Percentiles rank a stretch among this genome's conserved stretches.
These are phyloP conservation scores for Rhea pennata DNA, from an alignment of 2,113 vertebrate species.

Conservation along the genomic window DNA sequence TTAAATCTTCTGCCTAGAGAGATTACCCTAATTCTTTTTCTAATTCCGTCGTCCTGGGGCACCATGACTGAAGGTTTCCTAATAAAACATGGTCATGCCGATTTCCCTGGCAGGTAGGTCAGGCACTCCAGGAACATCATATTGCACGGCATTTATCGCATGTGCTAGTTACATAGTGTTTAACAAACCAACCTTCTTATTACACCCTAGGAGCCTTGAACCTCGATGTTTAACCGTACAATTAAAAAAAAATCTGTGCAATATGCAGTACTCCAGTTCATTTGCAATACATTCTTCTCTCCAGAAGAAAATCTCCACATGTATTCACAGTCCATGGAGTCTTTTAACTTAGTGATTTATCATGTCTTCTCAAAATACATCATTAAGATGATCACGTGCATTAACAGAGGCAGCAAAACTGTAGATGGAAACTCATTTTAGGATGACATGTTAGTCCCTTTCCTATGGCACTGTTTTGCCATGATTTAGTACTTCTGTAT, in stretches of 20 bases:
- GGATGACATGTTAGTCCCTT: slow-evolving; percentile 19
- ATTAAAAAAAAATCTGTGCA: neutral
- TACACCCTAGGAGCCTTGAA: neutral
- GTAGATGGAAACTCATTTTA: neutral
- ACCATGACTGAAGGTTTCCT: slow-evolving; percentile 21
- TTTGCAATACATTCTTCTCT: neutral
- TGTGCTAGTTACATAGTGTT: neutral
- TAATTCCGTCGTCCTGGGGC: slow-evolving; percentile 52
- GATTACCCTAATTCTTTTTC: slow-evolving; percentile 68
- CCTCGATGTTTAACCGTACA: neutral
- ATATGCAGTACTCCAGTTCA: fast-evolving
- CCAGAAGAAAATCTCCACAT: neutral
- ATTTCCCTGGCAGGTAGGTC: slow-evolving; percentile 3
- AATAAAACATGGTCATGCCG: neutral
- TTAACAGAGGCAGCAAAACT: slow-evolving; percentile 34
- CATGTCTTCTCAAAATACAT: slow-evolving; percentile 18
- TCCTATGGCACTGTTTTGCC: slow-evolving; percentile 30
- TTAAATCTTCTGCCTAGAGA: slow-evolving; percentile 66
- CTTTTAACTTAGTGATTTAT: slow-evolving; percentile 29
- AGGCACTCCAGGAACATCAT: neutral
- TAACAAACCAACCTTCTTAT: neutral
- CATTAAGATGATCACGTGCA: neutral
- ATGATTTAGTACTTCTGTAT: slow-evolving; percentile 7
- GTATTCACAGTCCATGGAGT: neutral
- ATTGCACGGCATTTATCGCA: neutral